These are phyloP conservation scores for Nyctalus aviator DNA, from an alignment of 2,797 vertebrate genomes.

Conservation along the genomic window DNA sequence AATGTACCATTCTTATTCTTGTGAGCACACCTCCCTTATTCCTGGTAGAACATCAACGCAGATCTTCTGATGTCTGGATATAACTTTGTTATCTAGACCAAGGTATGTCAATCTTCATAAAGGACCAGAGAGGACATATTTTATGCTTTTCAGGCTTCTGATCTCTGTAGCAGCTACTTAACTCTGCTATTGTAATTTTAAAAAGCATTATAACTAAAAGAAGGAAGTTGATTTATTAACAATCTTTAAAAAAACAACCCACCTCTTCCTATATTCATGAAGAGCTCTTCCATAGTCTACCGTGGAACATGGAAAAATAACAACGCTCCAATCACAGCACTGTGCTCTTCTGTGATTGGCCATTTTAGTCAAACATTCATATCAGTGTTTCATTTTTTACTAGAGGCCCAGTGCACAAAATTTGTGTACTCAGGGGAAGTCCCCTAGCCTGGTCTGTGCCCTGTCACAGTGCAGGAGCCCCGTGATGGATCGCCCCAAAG, in stretches of 20 bases:
- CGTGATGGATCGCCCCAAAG: too few relatives aligned
- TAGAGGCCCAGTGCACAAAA: too few relatives aligned
- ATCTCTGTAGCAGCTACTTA: neutral
- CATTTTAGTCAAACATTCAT: neutral
- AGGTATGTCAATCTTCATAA: neutral
- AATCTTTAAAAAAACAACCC: slow-evolving; percentile 18
- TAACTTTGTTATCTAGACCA: neutral
- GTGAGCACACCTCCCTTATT: neutral
- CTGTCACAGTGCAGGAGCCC: too few relatives aligned
- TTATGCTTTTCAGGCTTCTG: neutral
- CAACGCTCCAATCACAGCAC: neutral
- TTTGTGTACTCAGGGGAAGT: too few relatives aligned
- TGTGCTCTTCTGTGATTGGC: neutral
- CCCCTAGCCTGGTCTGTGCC: too few relatives aligned
- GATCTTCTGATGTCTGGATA: neutral
- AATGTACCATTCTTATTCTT: neutral
- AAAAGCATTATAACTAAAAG: neutral
- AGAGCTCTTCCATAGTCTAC: neutral
- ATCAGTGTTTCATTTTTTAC: too few relatives aligned
- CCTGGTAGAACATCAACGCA: neutral
- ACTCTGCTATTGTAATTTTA: neutral
- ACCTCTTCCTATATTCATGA: neutral
- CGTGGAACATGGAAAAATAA: neutral
- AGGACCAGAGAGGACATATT: neutral
- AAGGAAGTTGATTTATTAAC: neutral